Evolutionary conservation across 2,113 vertebrate species (phyloP), one percentile per base, ranked within the genome.

Genomic region (Apeltes quadracus): DNA sequence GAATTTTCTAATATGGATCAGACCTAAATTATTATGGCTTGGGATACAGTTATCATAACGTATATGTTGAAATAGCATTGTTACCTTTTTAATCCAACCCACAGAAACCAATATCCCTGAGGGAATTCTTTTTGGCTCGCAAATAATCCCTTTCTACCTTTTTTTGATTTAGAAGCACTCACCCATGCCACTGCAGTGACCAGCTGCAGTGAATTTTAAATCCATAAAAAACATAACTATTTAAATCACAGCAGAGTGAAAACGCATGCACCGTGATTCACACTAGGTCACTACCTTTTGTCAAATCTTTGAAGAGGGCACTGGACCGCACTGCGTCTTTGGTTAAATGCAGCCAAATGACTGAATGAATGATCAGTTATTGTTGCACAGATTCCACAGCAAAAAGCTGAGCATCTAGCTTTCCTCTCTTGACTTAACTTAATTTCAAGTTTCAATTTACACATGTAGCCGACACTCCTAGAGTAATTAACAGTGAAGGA

Each of bases 71-170:
- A 73, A 32, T 61, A 18, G 64, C 15, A 0, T 50, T 14, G 44
- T 64, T 72, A 64, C 39, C 66, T 77, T 79, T 77, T 77, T 79
- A 70, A 84, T 75, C 53, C 57, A 72, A 22, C 43, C 34, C 4
- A 20, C 43, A 72, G 55, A 75, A 73, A 76, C 63, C 29, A 51
- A 68, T 38, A 61, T 63, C 54, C 32, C 34, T 29, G 53, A 32
- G 50, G 51, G 44, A 27, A 53, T 58, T 58, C 63, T 66, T 50
- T 75, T 63, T n/a, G 72, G 56, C 46, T 51, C 32, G 51, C 53
- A 53, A 38, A 61, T 53, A 66, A 74, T 68, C 65, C 38, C 61
- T 56, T 65, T 73, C 29, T 50, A 20, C 3, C 9, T 67, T 59
- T 62, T n/a, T 46, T 18, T 56, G 54, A 57, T 18, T 46, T 56